phyloP scores from a whole-genome alignment of 2,888 invertebrate genomes.

The Orchesellides sinensis region DNA sequence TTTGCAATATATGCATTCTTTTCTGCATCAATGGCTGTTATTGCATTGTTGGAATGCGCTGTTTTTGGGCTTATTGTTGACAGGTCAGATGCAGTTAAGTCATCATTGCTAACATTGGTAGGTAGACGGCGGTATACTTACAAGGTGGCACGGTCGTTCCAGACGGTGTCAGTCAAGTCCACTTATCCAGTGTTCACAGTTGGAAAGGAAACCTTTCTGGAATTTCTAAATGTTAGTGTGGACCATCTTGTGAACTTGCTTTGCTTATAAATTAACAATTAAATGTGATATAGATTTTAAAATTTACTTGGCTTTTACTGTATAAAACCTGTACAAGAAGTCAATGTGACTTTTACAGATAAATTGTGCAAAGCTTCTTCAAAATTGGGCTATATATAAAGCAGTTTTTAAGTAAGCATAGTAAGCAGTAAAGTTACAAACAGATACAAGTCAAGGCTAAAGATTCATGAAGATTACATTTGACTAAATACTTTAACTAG shows the following conservation, averaged over 20 bases:
- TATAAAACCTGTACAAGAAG: too few relatives aligned
- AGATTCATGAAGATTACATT: too few relatives aligned
- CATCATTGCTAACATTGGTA: not conserved
- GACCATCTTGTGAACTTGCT: slow-evolving; percentile 35
- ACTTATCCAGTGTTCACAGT: slow-evolving; percentile 33
- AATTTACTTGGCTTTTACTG: too few relatives aligned
- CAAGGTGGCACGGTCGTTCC: slow-evolving; percentile 20
- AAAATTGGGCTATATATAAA: too few relatives aligned
- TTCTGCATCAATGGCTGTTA: not conserved
- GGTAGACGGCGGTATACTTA: slow-evolving; percentile 4
- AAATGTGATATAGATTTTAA: too few relatives aligned
- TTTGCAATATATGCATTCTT: slow-evolving; percentile 15
- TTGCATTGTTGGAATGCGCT: not conserved
- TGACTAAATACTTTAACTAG: too few relatives aligned
- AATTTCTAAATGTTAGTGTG: slow-evolving; percentile 29
- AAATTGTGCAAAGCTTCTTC: too few relatives aligned
- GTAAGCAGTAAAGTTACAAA: too few relatives aligned
- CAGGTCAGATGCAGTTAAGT: not conserved
- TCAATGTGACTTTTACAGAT: too few relatives aligned
- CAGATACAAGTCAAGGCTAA: too few relatives aligned
- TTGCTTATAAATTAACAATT: too few relatives aligned
- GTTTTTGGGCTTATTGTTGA: not conserved
- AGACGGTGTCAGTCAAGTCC: not conserved
- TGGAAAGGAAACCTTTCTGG: not conserved
- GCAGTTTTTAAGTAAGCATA: too few relatives aligned